Conservation (phyloP, 2,113 vertebrate genomes). For the Anguilla rostrata region DNA sequence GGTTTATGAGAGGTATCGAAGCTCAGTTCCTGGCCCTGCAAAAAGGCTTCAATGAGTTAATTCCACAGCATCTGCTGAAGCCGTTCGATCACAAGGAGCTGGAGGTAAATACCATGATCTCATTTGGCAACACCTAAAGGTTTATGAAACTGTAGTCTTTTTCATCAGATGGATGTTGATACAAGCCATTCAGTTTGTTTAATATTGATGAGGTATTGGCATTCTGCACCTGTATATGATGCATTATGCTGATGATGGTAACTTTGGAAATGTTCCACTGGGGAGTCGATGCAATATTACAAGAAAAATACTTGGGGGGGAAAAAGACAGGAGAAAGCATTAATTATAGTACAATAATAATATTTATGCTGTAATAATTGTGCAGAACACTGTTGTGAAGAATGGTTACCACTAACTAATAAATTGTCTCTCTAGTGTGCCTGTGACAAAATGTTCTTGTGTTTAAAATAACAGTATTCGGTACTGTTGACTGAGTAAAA, state of each 20-base stretch:
- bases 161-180: neutral
- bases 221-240: neutral
- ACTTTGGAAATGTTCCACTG: too few species aligned
- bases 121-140: neutral
- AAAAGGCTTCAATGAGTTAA: slow-evolving; percentile 94
- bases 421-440: too few species aligned
- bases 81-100: slow-evolving; percentile 97
- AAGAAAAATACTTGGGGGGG: too few species aligned
- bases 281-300: too few species aligned
- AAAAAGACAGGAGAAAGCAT: too few species aligned
- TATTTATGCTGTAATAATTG: too few species aligned
- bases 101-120: slow-evolving; percentile 71
- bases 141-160: neutral
- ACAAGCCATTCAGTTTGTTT: neutral
- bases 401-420: too few species aligned
- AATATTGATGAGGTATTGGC: neutral
- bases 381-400: too few species aligned
- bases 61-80: slow-evolving; percentile 93
- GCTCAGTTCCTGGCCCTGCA: slow-evolving; percentile 95
- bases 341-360: too few species aligned
- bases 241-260: too few species aligned
- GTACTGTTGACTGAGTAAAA: neutral
- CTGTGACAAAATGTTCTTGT: too few species aligned
- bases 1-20: slow-evolving; percentile 96
- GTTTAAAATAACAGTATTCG: too few species aligned